These are phyloP conservation scores for Chrysolina oricalcia DNA, from an alignment of 2,888 invertebrate species.

Conservation along the genomic window DNA sequence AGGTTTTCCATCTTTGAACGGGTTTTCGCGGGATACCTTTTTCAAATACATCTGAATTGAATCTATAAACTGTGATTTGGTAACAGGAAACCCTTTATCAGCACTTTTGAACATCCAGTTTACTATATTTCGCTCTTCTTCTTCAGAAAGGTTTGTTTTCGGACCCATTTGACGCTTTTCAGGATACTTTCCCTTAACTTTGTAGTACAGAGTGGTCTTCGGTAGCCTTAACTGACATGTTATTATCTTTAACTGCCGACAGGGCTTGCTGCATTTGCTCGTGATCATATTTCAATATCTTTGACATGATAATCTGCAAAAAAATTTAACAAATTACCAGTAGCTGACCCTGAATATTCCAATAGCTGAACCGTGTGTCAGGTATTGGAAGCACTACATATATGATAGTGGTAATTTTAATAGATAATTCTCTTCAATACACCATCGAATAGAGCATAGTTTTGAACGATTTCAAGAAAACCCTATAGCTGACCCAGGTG, in stretches of 20 bases:
- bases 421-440: too few relatives aligned
- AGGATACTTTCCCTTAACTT: slow-evolving; percentile 38
- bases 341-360: slow-evolving; percentile 6
- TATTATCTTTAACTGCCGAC: slow-evolving; percentile 1
- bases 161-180: slow-evolving; percentile 30
- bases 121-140: too few relatives aligned
- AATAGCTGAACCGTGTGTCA: not conserved
- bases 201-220: slow-evolving; percentile 35
- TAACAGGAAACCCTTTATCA: too few relatives aligned
- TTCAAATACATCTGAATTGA: slow-evolving; percentile 34
- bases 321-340: not conserved
- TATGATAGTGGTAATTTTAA: too few relatives aligned
- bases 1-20: slow-evolving; percentile 50
- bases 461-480: too few relatives aligned
- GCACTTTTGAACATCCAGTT: too few relatives aligned
- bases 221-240: slow-evolving; percentile 24
- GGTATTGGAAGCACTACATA: not conserved
- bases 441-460: too few relatives aligned
- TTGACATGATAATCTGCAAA: too few relatives aligned
- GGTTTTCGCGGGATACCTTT: slow-evolving; percentile 22
- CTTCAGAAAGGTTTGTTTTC: too few relatives aligned
- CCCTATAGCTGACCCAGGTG: too few relatives aligned
- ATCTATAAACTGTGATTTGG: too few relatives aligned
- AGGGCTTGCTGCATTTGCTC: not conserved
- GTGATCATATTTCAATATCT: not conserved